Evolutionary conservation across 2,888 invertebrate species (phyloP).

Genomic region (Synanthedon vespiformis): DNA sequence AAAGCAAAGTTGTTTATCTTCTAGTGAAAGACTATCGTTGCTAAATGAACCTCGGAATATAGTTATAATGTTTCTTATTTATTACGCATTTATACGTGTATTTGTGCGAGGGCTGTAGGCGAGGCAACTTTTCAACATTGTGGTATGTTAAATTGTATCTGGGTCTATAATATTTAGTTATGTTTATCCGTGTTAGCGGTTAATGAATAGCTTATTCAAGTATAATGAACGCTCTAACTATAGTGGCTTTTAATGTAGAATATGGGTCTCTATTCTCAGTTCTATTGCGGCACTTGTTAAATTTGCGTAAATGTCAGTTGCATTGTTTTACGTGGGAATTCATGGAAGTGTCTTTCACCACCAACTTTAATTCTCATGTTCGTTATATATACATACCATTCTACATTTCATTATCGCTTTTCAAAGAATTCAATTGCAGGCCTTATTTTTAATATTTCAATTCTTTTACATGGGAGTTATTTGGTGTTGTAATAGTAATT

Average conservation of each 20-base stretch:
- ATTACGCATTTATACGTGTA: constrained; percentile 33
- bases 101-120: constrained; percentile 29
- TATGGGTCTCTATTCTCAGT: not conserved
- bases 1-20: constrained; percentile 5
- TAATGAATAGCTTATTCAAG: constrained; percentile 18
- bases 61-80: constrained; percentile 41
- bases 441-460: too few relatives aligned
- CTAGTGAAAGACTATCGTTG: not conserved
- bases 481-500: too few relatives aligned
- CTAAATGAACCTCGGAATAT: not conserved
- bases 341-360: not conserved
- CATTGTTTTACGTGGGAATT: not conserved
- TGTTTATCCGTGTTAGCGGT: constrained; percentile 2
- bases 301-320: not conserved
- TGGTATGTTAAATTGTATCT: constrained; percentile 16
- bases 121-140: constrained; percentile 30
- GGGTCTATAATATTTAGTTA: constrained; percentile 5
- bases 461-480: too few relatives aligned
- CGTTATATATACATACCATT: too few relatives aligned
- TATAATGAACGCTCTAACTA: constrained; percentile 1
- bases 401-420: too few relatives aligned
- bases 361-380: too few relatives aligned
- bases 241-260: not conserved
- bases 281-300: not conserved
- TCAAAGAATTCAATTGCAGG: too few relatives aligned